A percentile compares a stretch with the other conserved stretches of the same genome.
phyloP scores from a whole-genome alignment of 2,113 vertebrate species.

The Sylvilagus bachmani region DNA sequence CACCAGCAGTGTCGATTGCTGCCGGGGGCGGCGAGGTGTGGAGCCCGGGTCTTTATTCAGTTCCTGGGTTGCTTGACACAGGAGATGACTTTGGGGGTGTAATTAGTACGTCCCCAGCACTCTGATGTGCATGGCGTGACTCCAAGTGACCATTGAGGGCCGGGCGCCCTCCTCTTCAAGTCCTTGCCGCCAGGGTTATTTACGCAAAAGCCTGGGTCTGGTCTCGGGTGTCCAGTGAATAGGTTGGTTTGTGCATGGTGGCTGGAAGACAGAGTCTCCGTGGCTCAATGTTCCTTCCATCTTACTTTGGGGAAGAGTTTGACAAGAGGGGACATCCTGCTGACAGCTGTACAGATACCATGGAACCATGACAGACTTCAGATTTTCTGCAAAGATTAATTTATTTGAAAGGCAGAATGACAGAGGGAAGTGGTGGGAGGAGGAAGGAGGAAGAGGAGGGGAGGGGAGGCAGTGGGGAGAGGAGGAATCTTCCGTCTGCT shows the following conservation, averaged over 20 bases:
- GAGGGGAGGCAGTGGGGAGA: no score
- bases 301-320: background rate
- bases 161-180: background rate
- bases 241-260: background rate
- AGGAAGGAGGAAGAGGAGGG: no score
- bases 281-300: background rate
- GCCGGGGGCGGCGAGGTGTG: background rate
- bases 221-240: background rate
- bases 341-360: fast-evolving
- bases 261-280: background rate
- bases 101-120: background rate
- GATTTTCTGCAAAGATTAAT: no score
- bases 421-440: no score
- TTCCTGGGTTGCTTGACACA: conserved; percentile 4
- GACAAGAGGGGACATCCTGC: background rate
- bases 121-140: fast-evolving
- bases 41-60: background rate
- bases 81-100: background rate
- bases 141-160: background rate
- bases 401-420: no score
- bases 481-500: no score
- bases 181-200: background rate
- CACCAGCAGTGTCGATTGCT: background rate
- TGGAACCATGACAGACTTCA: no score
- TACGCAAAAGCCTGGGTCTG: background rate